These are phyloP conservation scores for Amphipyra tragopoginis DNA, from an alignment of 2,888 invertebrate genomes.

Conservation along the genomic window DNA sequence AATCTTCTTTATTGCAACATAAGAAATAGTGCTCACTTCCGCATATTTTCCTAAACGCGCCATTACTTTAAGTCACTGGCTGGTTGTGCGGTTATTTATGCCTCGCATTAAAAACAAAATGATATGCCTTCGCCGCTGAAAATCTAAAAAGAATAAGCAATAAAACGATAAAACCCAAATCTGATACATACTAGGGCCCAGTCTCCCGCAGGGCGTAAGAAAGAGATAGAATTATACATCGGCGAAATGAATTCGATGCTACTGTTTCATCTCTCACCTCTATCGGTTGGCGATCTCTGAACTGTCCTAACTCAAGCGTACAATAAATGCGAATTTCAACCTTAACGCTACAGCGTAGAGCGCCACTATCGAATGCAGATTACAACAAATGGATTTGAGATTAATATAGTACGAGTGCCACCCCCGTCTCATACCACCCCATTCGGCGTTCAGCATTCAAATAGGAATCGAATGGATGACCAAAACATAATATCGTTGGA, in stretches of 20 bases:
- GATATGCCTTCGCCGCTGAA: constrained; percentile 89
- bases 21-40: constrained; percentile 82
- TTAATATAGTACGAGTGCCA: constrained; percentile 90
- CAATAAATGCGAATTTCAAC: constrained; percentile 79
- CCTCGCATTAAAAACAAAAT: constrained; percentile 89
- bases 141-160: constrained; percentile 90
- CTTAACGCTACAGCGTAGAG: constrained; percentile 73
- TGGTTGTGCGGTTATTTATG: constrained; percentile 87
- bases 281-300: constrained; percentile 87
- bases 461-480: constrained; percentile 90
- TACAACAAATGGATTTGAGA: constrained; percentile 90
- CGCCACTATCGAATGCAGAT: constrained; percentile 82
- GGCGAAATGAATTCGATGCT: constrained; percentile 88
- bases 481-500: constrained; percentile 90
- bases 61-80: constrained; percentile 85
- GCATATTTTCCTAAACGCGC: constrained; percentile 82
- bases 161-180: constrained; percentile 90
- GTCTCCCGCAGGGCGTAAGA: constrained; percentile 86
- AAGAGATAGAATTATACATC: constrained; percentile 82
- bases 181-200: constrained; percentile 89
- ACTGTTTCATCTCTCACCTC: constrained; percentile 90
- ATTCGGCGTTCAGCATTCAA: constrained; percentile 89
- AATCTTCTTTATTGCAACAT: constrained; percentile 54
- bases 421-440: constrained; percentile 88
- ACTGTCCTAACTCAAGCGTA: constrained; percentile 84